Evolutionary conservation across 2,797 vertebrate species (phyloP), one percentile per base, ranked within the genome.

Genomic region (Sylvia borin): DNA sequence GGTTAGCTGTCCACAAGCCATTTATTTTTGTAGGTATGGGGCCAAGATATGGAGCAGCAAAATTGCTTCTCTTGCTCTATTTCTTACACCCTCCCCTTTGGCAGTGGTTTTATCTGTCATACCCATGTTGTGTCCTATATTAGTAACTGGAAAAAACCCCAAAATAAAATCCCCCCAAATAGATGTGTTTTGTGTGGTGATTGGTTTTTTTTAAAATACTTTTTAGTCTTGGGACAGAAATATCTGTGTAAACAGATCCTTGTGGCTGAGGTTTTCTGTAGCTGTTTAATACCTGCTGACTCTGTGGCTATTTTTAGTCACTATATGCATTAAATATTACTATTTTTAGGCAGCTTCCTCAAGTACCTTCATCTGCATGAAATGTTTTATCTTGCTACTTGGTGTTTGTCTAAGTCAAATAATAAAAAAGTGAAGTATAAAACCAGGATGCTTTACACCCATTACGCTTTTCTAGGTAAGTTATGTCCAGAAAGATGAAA

Each of bases 1-100:
- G 67, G 91, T 94, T 81, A 88, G 83, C 48, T 88, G 78, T 89
- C 92, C 91, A 87, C 72, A 89, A 95, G 67, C 50, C 50, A 11
- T 67, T 90, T 90, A 53, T 94, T 92, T 93, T 86, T 67, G 38
- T 92, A 67, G 60, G 73, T 95, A n/a, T 31, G 24, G 45, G 36
- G 73, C 85, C 89, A 91, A 91, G 85, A 81, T 68, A 77, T 0
- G 11, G 48, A 93, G 25, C 22, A 70, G 36, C 34, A 78, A 70
- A 92, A 71, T 13, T 61, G 31, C 16, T 65, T 65, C 13, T 83
- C 34, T 78, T 72, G 38, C 25, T 91, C 43, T 64, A 0, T 73
- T 87, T 96, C 43, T 90, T 29, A 73, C 53, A 26, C 20, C 8
- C 1, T 58, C 76, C 13, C 6, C 24, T 84, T 90, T 29, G 53